phyloP scores from a whole-genome alignment of 2,888 invertebrate genomes.

The Tyria jacobaeae region DNA sequence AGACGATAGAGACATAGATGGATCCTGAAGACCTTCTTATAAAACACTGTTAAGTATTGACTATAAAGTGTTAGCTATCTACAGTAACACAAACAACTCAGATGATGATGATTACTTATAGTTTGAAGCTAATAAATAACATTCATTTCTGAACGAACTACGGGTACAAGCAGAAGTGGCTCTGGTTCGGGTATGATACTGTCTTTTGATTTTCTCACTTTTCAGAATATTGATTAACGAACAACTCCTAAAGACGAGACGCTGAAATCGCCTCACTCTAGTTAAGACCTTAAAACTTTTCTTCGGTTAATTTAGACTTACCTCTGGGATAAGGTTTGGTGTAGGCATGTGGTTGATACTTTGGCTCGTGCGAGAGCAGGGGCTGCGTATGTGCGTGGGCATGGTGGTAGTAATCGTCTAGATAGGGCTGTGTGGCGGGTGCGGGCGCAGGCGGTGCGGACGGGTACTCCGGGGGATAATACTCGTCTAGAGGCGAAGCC shows the following conservation, averaged over 20 bases:
- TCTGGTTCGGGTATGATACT: no score
- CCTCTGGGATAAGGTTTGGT: constrained; percentile 91
- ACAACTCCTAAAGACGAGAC: no score
- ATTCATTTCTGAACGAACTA: no score
- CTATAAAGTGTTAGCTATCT: no score
- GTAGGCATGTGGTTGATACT: constrained; percentile 90
- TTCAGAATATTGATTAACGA: no score
- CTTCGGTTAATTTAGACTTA: constrained; percentile 59
- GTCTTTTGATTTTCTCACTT: no score
- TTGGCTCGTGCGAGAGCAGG: constrained; percentile 87
- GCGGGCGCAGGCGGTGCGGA: constrained; percentile 81
- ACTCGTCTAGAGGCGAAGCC: constrained; percentile 85
- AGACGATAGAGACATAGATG: not conserved
- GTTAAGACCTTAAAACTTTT: not conserved
- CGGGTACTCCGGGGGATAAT: constrained; percentile 82
- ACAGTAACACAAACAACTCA: not conserved
- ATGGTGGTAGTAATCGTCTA: constrained; percentile 92
- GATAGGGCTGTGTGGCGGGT: constrained; percentile 87
- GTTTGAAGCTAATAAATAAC: no score
- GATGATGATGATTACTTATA: no score
- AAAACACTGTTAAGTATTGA: no score
- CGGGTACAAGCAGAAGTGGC: no score
- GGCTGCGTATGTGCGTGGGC: constrained; percentile 89
- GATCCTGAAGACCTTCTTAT: not conserved
- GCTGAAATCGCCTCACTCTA: no score